A percentile compares a stretch with the other conserved stretches of the same genome.
Evolutionary conservation across 2,113 vertebrate genomes (phyloP).

Genomic region (Pampusana beccarii): DNA sequence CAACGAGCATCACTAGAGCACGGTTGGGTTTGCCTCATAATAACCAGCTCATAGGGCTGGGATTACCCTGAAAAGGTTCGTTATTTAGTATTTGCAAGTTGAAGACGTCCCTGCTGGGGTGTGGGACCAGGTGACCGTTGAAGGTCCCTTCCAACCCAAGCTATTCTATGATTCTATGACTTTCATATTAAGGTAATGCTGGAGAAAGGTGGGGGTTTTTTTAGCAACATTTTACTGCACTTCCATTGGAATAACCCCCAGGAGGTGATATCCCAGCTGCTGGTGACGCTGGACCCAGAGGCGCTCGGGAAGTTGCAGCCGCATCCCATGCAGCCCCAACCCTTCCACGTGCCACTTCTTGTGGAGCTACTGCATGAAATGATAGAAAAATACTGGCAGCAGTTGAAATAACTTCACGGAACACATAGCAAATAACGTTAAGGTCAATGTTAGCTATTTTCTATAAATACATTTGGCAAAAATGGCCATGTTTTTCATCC

Average conservation of each 20-base stretch:
- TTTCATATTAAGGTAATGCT: too few species aligned
- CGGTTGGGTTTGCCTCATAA: too few species aligned
- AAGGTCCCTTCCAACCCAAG: too few species aligned
- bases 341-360: not conserved
- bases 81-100: not conserved
- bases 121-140: too few species aligned
- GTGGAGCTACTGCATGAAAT: not conserved
- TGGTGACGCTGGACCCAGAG: not conserved
- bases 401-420: not conserved
- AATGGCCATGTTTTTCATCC: not conserved
- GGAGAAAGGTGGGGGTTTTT: not conserved
- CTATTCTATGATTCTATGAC: too few species aligned
- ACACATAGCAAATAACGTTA: not conserved
- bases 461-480: not conserved
- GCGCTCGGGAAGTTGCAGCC: not conserved
- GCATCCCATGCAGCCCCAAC: not conserved
- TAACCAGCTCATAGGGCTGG: accelerated
- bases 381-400: not conserved
- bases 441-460: not conserved
- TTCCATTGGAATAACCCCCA: not conserved
- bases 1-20: too few species aligned
- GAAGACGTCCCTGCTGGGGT: too few species aligned
- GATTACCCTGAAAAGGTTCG: not conserved
- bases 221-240: not conserved
- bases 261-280: accelerated